These are phyloP conservation scores for Lordiphosa clarofinis DNA, from an alignment of 1,140 invertebrate species.

Conservation along the genomic window DNA sequence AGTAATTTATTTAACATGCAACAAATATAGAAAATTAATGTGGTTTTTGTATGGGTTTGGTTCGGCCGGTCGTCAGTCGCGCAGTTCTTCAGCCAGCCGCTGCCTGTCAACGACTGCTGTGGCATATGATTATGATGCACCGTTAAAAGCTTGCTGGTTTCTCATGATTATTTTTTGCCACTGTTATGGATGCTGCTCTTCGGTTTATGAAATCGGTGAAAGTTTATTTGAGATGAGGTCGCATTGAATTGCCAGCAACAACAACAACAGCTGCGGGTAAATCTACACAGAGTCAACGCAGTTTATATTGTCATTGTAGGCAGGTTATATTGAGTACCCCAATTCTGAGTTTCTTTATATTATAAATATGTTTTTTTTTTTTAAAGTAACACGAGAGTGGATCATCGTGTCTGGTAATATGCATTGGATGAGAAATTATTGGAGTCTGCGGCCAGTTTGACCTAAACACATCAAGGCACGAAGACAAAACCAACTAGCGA, in stretches of 20 bases:
- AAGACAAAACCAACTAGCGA: too few species aligned
- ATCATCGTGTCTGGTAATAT: too few species aligned
- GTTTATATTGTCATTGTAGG: too few species aligned
- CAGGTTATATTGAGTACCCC: too few species aligned
- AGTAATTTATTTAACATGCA: slow-evolving; percentile 61
- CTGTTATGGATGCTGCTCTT: slow-evolving; percentile 35
- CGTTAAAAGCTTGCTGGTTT: background rate
- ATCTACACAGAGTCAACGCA: slow-evolving; percentile 38
- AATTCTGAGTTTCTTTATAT: too few species aligned
- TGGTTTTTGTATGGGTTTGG: slow-evolving; percentile 11
- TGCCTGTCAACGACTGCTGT: slow-evolving; percentile 1
- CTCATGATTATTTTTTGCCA: background rate
- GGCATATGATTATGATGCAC: slow-evolving; percentile 1
- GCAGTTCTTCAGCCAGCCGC: slow-evolving; percentile 11
- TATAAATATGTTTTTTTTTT: too few species aligned
- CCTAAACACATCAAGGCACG: too few species aligned
- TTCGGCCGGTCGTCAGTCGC: slow-evolving; percentile 15
- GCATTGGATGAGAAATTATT: too few species aligned
- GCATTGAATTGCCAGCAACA: slow-evolving; percentile 61
- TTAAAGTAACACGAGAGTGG: too few species aligned
- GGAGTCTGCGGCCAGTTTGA: too few species aligned
- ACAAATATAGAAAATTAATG: slow-evolving; percentile 20
- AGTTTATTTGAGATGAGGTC: slow-evolving; percentile 64
- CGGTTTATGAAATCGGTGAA: slow-evolving; percentile 68
- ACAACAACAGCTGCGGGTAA: slow-evolving; percentile 25